Conservation (phyloP, 1,140 invertebrate species). For the Euborellia annulipes region DNA sequence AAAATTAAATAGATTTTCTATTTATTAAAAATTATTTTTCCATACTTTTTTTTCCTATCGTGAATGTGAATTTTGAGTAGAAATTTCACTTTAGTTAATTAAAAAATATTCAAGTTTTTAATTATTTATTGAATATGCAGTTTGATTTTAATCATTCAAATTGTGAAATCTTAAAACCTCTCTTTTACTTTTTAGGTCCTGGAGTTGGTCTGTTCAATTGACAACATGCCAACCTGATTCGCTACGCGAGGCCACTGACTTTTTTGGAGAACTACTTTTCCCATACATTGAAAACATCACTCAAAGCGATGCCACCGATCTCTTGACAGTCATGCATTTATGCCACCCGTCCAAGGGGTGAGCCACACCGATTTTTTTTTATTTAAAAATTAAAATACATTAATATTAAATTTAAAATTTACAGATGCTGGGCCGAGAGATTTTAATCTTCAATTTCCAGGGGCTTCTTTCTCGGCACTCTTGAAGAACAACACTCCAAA, state of each 20-base stretch:
- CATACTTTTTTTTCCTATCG: too few relatives aligned
- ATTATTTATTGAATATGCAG: not conserved
- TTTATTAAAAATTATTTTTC: too few relatives aligned
- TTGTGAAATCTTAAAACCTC: not conserved
- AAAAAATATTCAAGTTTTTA: too few relatives aligned
- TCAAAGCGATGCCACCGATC: conserved; percentile 72
- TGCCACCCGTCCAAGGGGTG: conserved; percentile 63
- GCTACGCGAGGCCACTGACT: conserved; percentile 91
- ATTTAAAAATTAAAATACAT: not conserved
- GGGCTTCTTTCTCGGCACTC: too few relatives aligned
- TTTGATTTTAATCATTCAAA: not conserved
- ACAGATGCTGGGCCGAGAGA: not conserved
- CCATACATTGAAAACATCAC: conserved; percentile 86
- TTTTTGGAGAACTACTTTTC: conserved; percentile 84
- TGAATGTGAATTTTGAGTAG: too few relatives aligned
- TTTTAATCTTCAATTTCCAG: not conserved
- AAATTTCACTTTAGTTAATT: too few relatives aligned
- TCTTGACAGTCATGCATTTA: conserved; percentile 63
- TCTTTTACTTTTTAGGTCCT: conserved; percentile 62
- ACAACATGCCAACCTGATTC: conserved; percentile 99
- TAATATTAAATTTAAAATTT: not conserved
- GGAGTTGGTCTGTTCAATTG: conserved; percentile 99
- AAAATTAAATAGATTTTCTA: too few relatives aligned
- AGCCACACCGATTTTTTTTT: conserved; percentile 24
- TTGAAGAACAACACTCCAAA: too few relatives aligned